Percentiles rank a stretch among this genome's conserved stretches.
Conservation (phyloP, 2,797 vertebrate species). For the Alcedo quadribrachys region DNA sequence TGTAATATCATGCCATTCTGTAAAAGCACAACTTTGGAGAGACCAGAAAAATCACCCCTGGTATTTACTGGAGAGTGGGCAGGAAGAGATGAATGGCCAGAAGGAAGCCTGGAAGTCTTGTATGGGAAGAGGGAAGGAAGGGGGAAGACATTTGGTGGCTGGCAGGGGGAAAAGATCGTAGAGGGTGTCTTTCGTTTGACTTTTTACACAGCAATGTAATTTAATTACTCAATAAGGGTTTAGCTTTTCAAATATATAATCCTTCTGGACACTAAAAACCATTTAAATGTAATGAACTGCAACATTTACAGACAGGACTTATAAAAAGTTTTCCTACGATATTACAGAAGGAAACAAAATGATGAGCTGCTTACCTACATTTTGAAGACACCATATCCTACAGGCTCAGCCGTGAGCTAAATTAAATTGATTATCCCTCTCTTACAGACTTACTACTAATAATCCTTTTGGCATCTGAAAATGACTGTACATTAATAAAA, state of each 20-base stretch:
- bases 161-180: neutral
- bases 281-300: neutral
- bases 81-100: neutral
- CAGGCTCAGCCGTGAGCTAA: conserved; percentile 25
- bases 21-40: neutral
- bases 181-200: neutral
- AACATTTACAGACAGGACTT: neutral
- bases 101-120: neutral
- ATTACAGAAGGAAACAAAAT: neutral
- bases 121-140: neutral
- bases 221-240: neutral
- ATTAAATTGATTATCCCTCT: conserved; percentile 55
- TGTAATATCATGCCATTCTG: neutral
- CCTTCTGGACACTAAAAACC: neutral
- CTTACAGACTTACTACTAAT: conserved; percentile 35
- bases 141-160: neutral
- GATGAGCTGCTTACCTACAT: conserved; percentile 37
- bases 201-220: neutral
- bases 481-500: conserved; percentile 19
- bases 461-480: conserved; percentile 40
- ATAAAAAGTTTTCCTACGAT: neutral
- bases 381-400: conserved; percentile 33
- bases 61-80: neutral
- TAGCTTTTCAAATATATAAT: neutral
- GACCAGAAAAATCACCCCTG: neutral